Percentiles rank a stretch among this genome's conserved stretches.
Evolutionary conservation across 2,113 vertebrate species (phyloP).

Genomic region (Ailuropoda melanoleuca): DNA sequence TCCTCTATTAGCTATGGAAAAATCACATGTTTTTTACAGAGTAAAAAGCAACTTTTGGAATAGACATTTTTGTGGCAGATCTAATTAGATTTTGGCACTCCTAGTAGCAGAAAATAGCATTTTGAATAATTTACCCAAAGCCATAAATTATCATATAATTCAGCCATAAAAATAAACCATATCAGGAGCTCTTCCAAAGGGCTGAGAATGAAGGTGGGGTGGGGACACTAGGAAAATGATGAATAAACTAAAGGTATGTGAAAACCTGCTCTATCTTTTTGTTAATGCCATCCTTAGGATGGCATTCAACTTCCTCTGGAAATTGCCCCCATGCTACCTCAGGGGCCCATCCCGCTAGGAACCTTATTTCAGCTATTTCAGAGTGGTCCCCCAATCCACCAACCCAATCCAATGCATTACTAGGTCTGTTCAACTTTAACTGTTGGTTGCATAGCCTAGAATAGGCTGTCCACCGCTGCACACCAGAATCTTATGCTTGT

Average conservation of each 20-base stretch:
- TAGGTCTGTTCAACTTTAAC: background rate
- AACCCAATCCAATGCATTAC: background rate
- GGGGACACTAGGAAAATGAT: background rate
- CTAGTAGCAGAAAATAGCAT: constrained; percentile 50
- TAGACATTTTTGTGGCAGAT: constrained; percentile 36
- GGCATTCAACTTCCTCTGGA: background rate
- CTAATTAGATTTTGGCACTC: constrained; percentile 57
- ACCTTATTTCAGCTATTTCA: background rate
- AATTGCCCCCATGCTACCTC: too few relatives aligned
- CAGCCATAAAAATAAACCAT: constrained; percentile 53
- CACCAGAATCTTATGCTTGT: background rate
- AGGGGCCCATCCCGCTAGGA: background rate
- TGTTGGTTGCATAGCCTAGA: background rate
- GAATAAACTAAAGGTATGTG: background rate
- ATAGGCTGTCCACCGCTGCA: background rate
- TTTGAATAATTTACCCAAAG: constrained; percentile 50
- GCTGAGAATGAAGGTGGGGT: background rate
- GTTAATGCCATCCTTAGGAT: background rate
- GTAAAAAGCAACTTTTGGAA: constrained; percentile 43
- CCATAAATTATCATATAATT: constrained; percentile 54
- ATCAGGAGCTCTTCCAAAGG: constrained; percentile 15
- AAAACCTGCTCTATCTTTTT: background rate
- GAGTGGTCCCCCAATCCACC: background rate
- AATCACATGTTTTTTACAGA: background rate
- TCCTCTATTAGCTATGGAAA: constrained; percentile 21